A percentile compares a stretch with the other conserved stretches of the same genome.
Evolutionary conservation across 2,113 vertebrate species (phyloP).

Genomic region (Pungitius pungitius): DNA sequence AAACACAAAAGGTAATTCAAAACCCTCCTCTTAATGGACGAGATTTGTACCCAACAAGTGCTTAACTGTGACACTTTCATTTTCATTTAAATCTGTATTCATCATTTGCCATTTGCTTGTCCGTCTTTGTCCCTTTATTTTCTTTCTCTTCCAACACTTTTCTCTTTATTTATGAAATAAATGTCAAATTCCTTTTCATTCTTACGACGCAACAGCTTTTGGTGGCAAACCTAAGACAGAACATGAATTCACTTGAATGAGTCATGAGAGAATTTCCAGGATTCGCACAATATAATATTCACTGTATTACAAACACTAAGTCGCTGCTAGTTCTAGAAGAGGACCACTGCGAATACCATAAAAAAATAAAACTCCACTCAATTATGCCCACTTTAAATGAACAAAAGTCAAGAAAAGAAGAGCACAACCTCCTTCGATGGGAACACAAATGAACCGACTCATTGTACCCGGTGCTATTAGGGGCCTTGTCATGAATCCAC

Average conservation of each 20-base stretch:
- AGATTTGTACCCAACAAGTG: slow-evolving; percentile 4
- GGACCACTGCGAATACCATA: background rate
- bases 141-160: background rate
- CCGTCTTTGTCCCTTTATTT: background rate
- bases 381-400: background rate
- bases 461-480: slow-evolving; percentile 15
- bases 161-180: too few relatives aligned
- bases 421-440: background rate
- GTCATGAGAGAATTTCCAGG: background rate
- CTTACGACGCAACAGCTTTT: background rate
- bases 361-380: background rate
- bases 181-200: too few relatives aligned
- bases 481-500: slow-evolving; percentile 14
- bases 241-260: background rate
- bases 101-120: background rate
- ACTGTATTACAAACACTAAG: background rate
- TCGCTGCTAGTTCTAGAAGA: background rate
- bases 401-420: slow-evolving; percentile 8
- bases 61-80: slow-evolving; percentile 5
- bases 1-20: slow-evolving; percentile 35
- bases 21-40: background rate
- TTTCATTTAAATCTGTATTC: slow-evolving; percentile 11
- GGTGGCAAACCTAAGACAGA: background rate
- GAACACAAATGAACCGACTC: slow-evolving; percentile 8
- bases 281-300: background rate